Base-by-base conservation (phyloP, 2,113 vertebrate genomes). In the Nibea albiflora region DNA sequence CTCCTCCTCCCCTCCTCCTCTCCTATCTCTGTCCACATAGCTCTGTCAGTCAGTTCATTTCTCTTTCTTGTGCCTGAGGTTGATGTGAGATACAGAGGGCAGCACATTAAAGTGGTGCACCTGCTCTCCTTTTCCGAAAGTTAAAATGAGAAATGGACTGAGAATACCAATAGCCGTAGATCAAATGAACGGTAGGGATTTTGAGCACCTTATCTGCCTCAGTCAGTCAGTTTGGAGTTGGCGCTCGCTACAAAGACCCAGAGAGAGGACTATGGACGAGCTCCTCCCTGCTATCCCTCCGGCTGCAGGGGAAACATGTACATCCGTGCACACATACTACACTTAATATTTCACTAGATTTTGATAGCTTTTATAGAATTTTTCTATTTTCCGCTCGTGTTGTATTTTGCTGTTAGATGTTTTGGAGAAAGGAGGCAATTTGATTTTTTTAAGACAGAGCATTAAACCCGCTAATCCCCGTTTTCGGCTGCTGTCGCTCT, bases 91-190 rank as follows among this genome's bases (percentile, higher is more conserved):
- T 84, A 92, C 66, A 35, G 58, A 70, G 71, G 87, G 76, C 73
- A 69, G 47, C 71, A 66, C 87, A 92, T 93, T 86, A 89, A 92
- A 90, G 87, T 68, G 58, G 62, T 46, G 14, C 44, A 20, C 28
- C 88, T 81, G 56, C 53, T 82, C 84, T 88, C 63, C 71, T 90
- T 78, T 84, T 76, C 87, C 85, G 81, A 88, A 89, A 82, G 64
- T 82, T 90, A 87, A 92, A 93, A 93, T 90, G 89, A 93, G 89
- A 88, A 85, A 89, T 69, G 58, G 31, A 54, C 61, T 57, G 28
- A 22, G 93, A 91, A 94, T 95, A 91, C 92, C 92, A 92, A 94
- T 92, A 84, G 82, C 73, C 39, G 50, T 8, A 83, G 85, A 90
- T 94, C 80, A 93, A 93, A 93, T 85, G 63, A 86, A 84, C 73